Evolutionary conservation across 1,140 invertebrate species (phyloP).

Genomic region (Leptopilina boulardi): DNA sequence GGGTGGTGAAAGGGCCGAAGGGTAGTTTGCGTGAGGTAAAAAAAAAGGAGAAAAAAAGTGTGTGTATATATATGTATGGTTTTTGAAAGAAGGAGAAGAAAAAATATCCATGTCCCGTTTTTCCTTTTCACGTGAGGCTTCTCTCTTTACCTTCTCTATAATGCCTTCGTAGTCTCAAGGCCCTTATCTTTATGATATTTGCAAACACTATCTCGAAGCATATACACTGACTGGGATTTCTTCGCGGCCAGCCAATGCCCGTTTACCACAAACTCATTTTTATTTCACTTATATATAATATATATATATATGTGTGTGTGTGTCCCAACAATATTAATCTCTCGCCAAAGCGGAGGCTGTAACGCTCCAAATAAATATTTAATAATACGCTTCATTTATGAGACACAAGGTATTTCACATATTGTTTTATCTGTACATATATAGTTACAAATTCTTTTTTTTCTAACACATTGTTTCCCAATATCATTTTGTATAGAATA

Average conservation of each 20-base stretch:
- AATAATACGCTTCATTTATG: conserved; percentile 11
- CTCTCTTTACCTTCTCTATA: conserved; percentile 18
- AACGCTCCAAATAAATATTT: conserved; percentile 29
- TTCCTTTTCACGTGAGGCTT: conserved; percentile 53
- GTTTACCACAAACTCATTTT: conserved; percentile 32
- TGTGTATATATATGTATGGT: conserved; percentile 41
- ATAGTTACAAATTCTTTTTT: not conserved
- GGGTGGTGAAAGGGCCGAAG: conserved; percentile 58
- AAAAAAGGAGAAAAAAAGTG: conserved; percentile 45
- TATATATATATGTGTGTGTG: too few species aligned
- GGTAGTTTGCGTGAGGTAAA: conserved; percentile 54
- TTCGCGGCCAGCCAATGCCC: conserved; percentile 37
- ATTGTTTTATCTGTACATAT: not conserved
- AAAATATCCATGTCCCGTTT: conserved; percentile 64
- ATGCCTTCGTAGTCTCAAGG: conserved; percentile 48
- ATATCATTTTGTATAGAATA: too few species aligned
- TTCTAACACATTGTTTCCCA: not conserved
- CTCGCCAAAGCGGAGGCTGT: conserved; percentile 1
- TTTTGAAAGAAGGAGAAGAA: conserved; percentile 37
- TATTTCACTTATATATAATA: conserved; percentile 15
- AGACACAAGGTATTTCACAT: not conserved
- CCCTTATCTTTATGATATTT: conserved; percentile 77
- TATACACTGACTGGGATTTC: conserved; percentile 65
- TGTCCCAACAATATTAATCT: conserved; percentile 33
- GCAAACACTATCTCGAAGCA: conserved; percentile 69